These are phyloP conservation scores for Mallotus villosus DNA, from an alignment of 2,797 vertebrate genomes.

Conservation along the genomic window DNA sequence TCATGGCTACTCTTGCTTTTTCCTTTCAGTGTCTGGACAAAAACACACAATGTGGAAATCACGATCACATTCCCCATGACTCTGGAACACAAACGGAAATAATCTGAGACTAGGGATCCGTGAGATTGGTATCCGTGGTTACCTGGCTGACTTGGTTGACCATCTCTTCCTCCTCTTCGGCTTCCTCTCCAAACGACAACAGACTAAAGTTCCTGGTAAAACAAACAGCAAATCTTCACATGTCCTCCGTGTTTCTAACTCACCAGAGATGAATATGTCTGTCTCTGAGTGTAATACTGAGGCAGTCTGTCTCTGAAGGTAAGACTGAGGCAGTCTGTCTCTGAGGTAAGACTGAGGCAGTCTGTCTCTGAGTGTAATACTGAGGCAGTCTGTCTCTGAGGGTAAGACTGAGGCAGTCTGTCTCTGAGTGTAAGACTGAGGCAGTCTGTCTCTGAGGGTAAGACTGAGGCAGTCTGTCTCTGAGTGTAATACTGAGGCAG, in stretches of 20 bases:
- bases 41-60: constrained; percentile 13
- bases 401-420: too few species aligned
- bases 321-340: too few species aligned
- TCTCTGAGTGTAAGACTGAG: too few species aligned
- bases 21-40: constrained; percentile 87
- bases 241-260: not conserved
- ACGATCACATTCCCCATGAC: not conserved
- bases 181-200: constrained; percentile 97
- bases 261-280: not conserved
- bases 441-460: too few species aligned
- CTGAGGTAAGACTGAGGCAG: too few species aligned
- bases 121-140: constrained; percentile 18
- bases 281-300: not conserved
- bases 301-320: not conserved
- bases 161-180: constrained; percentile 87
- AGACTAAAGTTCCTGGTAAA: constrained; percentile 90
- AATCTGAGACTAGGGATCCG: not conserved
- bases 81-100: not conserved
- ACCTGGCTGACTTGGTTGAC: constrained; percentile 95
- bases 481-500: not conserved
- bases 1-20: constrained; percentile 98
- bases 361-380: too few species aligned
- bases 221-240: not conserved
- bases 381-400: too few species aligned
- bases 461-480: too few species aligned